Evolutionary conservation across 1,140 invertebrate genomes (phyloP), one percentile per base, ranked within the genome.

Genomic region (Berghia stephanieae): DNA sequence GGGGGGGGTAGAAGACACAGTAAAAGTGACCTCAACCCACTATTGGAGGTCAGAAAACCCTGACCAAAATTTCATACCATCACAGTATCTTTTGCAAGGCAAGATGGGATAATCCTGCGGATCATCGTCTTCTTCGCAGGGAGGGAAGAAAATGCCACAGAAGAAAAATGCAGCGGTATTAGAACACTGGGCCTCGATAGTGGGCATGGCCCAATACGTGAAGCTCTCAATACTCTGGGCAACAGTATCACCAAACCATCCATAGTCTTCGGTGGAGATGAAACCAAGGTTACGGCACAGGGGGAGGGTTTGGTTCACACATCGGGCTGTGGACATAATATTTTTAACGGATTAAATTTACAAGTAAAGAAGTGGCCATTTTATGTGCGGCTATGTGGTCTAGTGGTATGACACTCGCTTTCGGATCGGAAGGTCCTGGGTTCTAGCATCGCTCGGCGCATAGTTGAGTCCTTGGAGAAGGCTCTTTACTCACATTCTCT

Each of bases 81-180:
- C 13, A 73, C 78, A 79, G 8, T 68, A 46, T 18, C 38, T 75
- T 21, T 52, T 57, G 38, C 78, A 79, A 1, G 78, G 78, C 10
- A 31, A 24, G 36, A n/a, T 57, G 24, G 70, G 27, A 13, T 79
- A 60, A 10, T 42, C 34, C 16, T 38, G 31, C 34, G 70, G 27
- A 13, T 79, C 63, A 10, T 42, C 34, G 16, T 38, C 36, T 36
- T 69, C 24, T 10, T 69, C 78, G 52, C 78, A 79, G 40, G 34
- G 31, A 2, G 78, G 78, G 38, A 79, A 75, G 36, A 79, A 79
- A 16, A 46, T 60, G 36, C 71, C 44, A 42, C 78, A 79, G 46
- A 69, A 69, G 72, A 75, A 79, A 73, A 75, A 79, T 42, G 75
- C 71, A 24, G 66, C 49, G 38, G 44, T 16, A 1, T 40, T 60